These are phyloP conservation scores for Tenthredo scrophulariae DNA, from an alignment of 2,888 invertebrate genomes.

Conservation along the genomic window DNA sequence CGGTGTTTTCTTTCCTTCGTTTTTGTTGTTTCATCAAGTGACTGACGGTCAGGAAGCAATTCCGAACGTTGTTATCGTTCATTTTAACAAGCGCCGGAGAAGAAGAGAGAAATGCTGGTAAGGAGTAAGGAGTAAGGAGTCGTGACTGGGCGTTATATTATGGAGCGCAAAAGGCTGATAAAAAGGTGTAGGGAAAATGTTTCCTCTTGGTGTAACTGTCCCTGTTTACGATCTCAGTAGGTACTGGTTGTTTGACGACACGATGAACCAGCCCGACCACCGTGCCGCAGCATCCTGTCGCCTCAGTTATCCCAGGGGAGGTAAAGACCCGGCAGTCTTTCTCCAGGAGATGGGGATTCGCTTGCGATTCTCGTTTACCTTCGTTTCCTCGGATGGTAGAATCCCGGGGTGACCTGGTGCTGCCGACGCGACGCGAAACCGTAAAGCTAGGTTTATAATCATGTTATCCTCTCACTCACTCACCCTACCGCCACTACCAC, in stretches of 20 bases:
- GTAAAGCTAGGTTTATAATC: constrained; percentile 51
- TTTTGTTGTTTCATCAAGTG: not conserved
- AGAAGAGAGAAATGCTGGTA: not conserved
- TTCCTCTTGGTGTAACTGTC: constrained; percentile 50
- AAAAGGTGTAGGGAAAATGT: constrained; percentile 29
- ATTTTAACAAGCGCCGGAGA: constrained; percentile 22
- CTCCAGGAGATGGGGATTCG: constrained; percentile 44
- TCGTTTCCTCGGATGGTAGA: constrained; percentile 32
- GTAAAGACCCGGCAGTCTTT: constrained; percentile 30
- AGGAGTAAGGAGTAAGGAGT: not conserved
- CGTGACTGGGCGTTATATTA: constrained; percentile 41
- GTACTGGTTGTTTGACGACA: constrained; percentile 46
- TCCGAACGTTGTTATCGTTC: constrained; percentile 28
- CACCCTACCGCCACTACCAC: not conserved
- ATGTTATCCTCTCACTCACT: constrained; percentile 35
- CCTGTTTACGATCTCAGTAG: constrained; percentile 46
- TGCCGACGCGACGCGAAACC: constrained; percentile 40
- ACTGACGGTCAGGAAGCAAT: constrained; percentile 32
- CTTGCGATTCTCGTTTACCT: constrained; percentile 46
- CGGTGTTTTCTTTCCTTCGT: not conserved
- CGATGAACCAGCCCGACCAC: constrained; percentile 22
- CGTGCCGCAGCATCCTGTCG: constrained; percentile 38
- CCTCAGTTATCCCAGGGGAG: constrained; percentile 40
- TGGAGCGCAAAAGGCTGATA: constrained; percentile 31
- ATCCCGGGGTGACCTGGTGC: constrained; percentile 45